These are phyloP conservation scores for Prunella strophiata DNA, from an alignment of 2,797 vertebrate species.

Conservation along the genomic window DNA sequence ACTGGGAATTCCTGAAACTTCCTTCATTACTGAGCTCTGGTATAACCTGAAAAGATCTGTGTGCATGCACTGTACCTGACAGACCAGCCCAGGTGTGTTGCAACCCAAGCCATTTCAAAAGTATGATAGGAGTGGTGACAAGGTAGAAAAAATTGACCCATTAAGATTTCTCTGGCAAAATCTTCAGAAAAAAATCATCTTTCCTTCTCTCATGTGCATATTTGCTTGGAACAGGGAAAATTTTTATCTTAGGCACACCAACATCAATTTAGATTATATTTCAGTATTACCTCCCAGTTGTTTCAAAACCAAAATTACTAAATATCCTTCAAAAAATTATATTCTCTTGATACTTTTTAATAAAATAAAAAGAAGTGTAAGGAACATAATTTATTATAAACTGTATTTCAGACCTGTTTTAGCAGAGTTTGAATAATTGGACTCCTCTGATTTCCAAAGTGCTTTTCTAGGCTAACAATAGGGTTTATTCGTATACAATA, in stretches of 20 bases:
- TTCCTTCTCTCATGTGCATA: background rate
- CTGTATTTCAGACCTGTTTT: background rate
- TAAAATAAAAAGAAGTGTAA: background rate
- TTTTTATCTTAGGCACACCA: background rate
- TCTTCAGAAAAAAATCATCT: background rate
- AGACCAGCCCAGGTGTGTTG: background rate
- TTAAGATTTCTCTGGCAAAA: background rate
- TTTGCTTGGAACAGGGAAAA: background rate
- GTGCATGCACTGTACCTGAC: accelerated
- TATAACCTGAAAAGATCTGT: background rate
- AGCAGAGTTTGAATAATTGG: background rate
- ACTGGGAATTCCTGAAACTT: background rate
- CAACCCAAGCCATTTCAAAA: background rate
- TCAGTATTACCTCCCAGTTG: background rate
- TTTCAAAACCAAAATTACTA: background rate
- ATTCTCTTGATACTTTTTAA: background rate
- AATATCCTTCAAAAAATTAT: background rate
- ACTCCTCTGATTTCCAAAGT: background rate
- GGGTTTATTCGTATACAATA: background rate
- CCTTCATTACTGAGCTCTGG: background rate
- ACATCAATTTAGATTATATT: background rate
- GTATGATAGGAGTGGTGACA: background rate
- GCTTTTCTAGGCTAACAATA: background rate
- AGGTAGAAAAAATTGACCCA: background rate
- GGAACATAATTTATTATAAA: background rate